Conservation (phyloP, 2,797 vertebrate genomes). For the Menidia menidia region DNA sequence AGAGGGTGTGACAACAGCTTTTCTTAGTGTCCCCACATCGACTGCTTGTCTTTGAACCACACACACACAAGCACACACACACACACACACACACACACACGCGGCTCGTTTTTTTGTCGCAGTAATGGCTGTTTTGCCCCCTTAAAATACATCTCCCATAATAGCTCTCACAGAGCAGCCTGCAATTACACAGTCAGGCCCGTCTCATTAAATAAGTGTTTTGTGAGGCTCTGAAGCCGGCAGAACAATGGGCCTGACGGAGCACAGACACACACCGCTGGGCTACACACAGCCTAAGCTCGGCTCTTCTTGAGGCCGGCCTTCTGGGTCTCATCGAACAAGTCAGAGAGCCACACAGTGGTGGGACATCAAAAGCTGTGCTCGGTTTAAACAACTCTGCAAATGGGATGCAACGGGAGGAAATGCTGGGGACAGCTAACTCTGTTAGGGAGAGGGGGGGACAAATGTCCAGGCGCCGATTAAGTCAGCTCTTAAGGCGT, state of each 20-base stretch:
- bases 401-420: conserved; percentile 25
- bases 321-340: conserved; percentile 42
- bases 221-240: conserved; percentile 55
- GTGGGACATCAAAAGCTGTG: conserved; percentile 48
- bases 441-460: conserved; percentile 5
- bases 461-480: conserved; percentile 33
- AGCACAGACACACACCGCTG: conserved; percentile 42
- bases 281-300: conserved; percentile 42
- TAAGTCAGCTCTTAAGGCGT: conserved; percentile 29
- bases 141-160: conserved; percentile 70
- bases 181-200: conserved; percentile 75
- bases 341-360: conserved; percentile 36
- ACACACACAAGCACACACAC: conserved; percentile 9
- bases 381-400: conserved; percentile 43
- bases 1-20: conserved; percentile 19
- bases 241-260: conserved; percentile 64
- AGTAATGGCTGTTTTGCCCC: conserved; percentile 61
- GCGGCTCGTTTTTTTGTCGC: conserved; percentile 45
- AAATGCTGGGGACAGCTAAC: conserved; percentile 46
- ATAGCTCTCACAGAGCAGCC: conserved; percentile 64
- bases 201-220: conserved; percentile 77
- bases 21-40: conserved; percentile 6
- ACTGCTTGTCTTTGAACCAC: conserved; percentile 31
- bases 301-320: conserved; percentile 45
- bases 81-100: conserved; percentile 8